Evolutionary conservation across 2,113 vertebrate species (phyloP).

Genomic region (Eulacestoma nigropectus): DNA sequence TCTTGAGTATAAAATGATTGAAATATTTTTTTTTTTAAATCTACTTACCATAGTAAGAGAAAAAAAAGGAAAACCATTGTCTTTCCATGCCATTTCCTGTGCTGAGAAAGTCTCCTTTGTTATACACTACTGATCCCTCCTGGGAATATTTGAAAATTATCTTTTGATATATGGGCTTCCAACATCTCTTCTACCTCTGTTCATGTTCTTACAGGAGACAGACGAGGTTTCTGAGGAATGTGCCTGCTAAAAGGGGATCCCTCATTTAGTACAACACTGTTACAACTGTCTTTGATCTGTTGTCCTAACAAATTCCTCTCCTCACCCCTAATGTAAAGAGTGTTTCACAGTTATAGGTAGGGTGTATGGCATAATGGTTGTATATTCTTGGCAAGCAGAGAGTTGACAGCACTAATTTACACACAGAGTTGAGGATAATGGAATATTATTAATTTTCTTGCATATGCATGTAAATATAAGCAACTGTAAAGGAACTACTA

Average conservation of each 20-base stretch:
- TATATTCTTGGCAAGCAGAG: background rate
- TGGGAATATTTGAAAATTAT: background rate
- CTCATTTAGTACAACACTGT: background rate
- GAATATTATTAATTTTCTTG: background rate
- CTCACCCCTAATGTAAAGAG: background rate
- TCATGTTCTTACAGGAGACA: background rate
- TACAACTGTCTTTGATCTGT: background rate
- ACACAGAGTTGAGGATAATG: background rate
- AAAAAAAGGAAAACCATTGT: background rate
- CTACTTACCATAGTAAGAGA: background rate
- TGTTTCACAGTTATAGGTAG: background rate
- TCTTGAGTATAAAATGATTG: background rate
- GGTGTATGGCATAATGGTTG: background rate
- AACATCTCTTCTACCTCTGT: background rate
- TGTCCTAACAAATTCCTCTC: background rate
- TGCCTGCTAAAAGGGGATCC: background rate
- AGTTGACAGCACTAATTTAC: background rate
- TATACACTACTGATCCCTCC: background rate
- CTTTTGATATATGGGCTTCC: background rate
- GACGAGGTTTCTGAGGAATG: background rate
- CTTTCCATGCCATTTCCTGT: background rate
- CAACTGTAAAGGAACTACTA: background rate
- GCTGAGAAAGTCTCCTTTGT: background rate
- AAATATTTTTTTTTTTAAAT: background rate
- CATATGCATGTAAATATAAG: background rate